Conservation (phyloP, 2,797 vertebrate genomes). For the Ceyx erithaca region DNA sequence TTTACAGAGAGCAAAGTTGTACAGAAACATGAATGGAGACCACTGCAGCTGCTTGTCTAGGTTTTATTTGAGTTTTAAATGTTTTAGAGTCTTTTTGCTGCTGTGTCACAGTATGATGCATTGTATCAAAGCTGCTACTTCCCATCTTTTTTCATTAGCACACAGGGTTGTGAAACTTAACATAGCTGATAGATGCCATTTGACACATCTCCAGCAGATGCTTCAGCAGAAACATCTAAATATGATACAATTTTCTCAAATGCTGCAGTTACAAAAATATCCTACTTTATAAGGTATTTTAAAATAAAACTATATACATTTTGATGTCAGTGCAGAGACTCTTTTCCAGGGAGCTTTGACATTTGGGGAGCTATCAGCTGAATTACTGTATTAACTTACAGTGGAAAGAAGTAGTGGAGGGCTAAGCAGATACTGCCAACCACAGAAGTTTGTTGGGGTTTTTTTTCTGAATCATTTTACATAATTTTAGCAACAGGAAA, state of each 20-base stretch:
- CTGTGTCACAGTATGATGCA: background rate
- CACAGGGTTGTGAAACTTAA: background rate
- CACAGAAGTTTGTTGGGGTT: background rate
- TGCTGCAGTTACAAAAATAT: background rate
- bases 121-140: background rate
- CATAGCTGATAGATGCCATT: background rate
- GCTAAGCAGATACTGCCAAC: background rate
- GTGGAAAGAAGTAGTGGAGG: background rate
- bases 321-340: background rate
- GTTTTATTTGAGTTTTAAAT: constrained; percentile 18
- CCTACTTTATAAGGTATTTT: background rate
- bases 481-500: background rate
- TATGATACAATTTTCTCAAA: background rate
- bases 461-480: background rate
- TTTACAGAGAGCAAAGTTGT: background rate
- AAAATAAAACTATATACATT: background rate
- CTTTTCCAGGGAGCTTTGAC: background rate
- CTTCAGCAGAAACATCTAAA: constrained; percentile 14
- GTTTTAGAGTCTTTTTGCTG: background rate
- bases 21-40: background rate
- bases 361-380: background rate
- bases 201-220: background rate
- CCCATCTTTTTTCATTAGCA: background rate
- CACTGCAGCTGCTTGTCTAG: background rate
- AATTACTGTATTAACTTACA: background rate